Conservation (phyloP, 1,140 invertebrate species). For the Saccostrea cuccullata region DNA sequence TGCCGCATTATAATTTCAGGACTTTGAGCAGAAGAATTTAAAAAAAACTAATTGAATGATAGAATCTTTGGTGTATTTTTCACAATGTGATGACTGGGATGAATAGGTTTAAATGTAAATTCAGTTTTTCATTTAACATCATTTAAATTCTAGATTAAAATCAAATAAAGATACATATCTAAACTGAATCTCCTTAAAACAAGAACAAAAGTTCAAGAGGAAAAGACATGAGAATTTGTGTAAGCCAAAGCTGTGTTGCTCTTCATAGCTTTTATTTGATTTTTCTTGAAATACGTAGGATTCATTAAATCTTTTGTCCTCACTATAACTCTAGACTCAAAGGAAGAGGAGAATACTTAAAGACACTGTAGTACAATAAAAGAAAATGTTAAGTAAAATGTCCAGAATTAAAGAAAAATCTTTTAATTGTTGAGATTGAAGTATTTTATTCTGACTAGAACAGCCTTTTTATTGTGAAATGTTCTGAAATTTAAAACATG, state of each 20-base stretch:
- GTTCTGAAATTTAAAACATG: conserved; percentile 5
- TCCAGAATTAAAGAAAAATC: too few relatives aligned
- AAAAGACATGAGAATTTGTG: not conserved
- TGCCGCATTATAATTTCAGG: not conserved
- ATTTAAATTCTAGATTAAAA: conserved; percentile 16
- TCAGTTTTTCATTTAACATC: not conserved
- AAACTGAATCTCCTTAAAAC: not conserved
- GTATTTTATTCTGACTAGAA: not conserved
- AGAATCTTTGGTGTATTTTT: conserved; percentile 7
- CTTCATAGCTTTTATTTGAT: too few relatives aligned
- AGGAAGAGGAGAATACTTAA: too few relatives aligned
- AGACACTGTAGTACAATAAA: too few relatives aligned
- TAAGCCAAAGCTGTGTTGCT: too few relatives aligned
- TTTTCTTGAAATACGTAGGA: too few relatives aligned
- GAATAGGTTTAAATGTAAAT: conserved; percentile 26
- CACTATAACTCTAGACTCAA: too few relatives aligned
- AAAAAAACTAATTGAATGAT: not conserved
- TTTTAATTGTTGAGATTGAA: not conserved
- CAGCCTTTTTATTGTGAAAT: not conserved
- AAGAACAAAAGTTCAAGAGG: not conserved
- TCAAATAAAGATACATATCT: not conserved
- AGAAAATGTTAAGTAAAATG: too few relatives aligned
- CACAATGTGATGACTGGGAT: not conserved
- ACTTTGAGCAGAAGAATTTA: not conserved
- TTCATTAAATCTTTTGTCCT: too few relatives aligned